Conservation (phyloP, 2,797 vertebrate genomes). For the Graptemys geographica region DNA sequence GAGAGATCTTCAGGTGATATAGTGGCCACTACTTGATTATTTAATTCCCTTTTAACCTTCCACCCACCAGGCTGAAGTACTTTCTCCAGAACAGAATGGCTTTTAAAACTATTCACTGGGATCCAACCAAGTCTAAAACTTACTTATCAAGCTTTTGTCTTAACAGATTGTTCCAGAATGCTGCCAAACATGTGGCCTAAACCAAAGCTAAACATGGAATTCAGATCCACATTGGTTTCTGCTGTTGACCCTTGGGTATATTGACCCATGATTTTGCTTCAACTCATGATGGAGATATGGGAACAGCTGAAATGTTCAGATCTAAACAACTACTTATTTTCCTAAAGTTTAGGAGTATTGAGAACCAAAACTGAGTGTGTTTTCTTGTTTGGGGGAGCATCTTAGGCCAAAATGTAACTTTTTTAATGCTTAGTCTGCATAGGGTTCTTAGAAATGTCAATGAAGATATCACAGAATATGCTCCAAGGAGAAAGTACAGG, state of each 20-base stretch:
- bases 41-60: not conserved
- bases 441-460: not conserved
- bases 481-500: not conserved
- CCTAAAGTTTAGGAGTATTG: not conserved
- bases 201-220: not conserved
- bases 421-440: not conserved
- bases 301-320: not conserved
- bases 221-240: not conserved
- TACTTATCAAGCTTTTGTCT: not conserved
- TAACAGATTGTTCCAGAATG: not conserved
- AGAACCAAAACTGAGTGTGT: not conserved
- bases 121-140: not conserved
- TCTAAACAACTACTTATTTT: not conserved
- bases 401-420: fast-evolving
- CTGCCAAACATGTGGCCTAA: not conserved
- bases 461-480: not conserved
- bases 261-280: not conserved
- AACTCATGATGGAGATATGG: not conserved
- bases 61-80: not conserved
- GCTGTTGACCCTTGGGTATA: not conserved
- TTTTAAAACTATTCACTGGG: not conserved
- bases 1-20: fast-evolving
- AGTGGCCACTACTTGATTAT: not conserved
- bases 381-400: not conserved
- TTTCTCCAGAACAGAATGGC: not conserved